Conservation (phyloP, 1,140 invertebrate species). For the Drosophila chauvacae region DNA sequence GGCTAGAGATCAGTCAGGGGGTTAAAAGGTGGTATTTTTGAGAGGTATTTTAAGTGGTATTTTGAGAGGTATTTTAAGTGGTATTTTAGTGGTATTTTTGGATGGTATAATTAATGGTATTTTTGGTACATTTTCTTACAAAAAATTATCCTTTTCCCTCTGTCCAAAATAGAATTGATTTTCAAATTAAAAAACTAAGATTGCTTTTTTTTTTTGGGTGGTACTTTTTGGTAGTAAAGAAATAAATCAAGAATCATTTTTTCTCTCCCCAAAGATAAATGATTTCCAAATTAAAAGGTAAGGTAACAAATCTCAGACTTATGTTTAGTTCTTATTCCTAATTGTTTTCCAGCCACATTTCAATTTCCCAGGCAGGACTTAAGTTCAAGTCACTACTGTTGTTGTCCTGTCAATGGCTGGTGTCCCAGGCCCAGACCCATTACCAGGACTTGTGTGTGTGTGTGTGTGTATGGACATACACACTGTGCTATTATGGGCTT, state of each 20-base stretch:
- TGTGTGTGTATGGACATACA: background rate
- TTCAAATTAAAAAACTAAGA: background rate
- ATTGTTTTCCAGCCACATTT: conserved; percentile 6
- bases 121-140: background rate
- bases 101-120: background rate
- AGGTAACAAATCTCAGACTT: no score
- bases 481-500: conserved; percentile 49
- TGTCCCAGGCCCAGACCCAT: background rate
- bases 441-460: background rate
- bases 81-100: no score
- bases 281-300: background rate
- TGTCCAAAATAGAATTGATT: background rate
- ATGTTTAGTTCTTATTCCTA: background rate
- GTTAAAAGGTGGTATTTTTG: conserved; percentile 5
- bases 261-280: background rate
- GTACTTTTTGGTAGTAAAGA: no score
- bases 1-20: background rate
- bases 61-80: no score
- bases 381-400: background rate
- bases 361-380: background rate
- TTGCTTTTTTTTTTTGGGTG: no score
- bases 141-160: background rate
- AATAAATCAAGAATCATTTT: background rate
- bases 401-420: conserved; percentile 7
- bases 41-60: no score